Base-by-base conservation (phyloP, 2,888 invertebrate genomes). In the Parnassius orleans region DNA sequence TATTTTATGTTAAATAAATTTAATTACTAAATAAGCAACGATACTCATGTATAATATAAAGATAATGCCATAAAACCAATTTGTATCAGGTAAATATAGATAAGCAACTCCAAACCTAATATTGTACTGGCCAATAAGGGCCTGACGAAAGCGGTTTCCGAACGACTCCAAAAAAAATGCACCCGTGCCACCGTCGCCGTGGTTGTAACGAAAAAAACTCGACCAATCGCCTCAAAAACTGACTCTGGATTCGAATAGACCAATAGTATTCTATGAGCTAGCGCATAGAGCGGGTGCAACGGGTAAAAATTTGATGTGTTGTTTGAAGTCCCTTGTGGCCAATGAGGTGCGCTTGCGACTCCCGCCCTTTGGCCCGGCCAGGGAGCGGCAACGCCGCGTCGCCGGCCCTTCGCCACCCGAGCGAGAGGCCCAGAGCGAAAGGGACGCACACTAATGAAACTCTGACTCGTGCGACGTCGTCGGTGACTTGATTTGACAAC, bases 241-340 rank as follows among this genome's bases (percentile, higher is more conserved):
- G 67, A 69, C 69, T 70, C 66, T 64, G 70, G 69, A 69, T 70
- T 70, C 59, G 69, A 67, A 78, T 79, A 79, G 78, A 69, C 77
- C 78, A 78, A 79, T 78, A 73, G 76, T 69, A 68, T 69, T 76
- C 79, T 78, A 78, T 74, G 77, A 76, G 64, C 64, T 59, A 63
- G 68, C 65, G 65, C 68, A 65, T 66, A 59, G 64, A 41, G 57
- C 60, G 67, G 57, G 69, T 75, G 74, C 74, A 75, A 59, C 67
- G 66, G 75, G 50, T 62, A 53, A 53, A 57, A 62, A 62, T 62
- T 46, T 41, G 61, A 77, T 76, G 77, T 74, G 59, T 52, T 55
- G 74, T 67, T 66, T 57, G 56, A 46, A 57, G 63, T 68, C 68
- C 51, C 54, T 41, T 47, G 58, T 55, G 66, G 65, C 73, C 74